Evolutionary conservation across 1,140 invertebrate species (phyloP).

Genomic region (Aphis craccivora): DNA sequence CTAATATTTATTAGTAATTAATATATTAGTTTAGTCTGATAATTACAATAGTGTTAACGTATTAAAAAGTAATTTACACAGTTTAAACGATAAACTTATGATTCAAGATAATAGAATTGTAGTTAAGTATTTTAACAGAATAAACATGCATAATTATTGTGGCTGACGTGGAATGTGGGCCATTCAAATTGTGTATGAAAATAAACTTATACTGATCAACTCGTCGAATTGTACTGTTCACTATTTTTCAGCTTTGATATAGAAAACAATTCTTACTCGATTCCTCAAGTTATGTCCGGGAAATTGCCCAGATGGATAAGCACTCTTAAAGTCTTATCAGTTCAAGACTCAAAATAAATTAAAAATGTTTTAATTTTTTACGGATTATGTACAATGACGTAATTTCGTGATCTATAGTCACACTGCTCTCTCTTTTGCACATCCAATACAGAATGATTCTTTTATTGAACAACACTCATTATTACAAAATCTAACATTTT

Average conservation of each 20-base stretch:
- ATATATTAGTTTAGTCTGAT: not conserved
- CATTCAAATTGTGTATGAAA: not conserved
- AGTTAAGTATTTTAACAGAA: not conserved
- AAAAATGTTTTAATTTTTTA: not conserved
- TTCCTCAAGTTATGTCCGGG: not conserved
- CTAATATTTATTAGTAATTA: not conserved
- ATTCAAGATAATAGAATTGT: not conserved
- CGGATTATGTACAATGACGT: constrained; percentile 4
- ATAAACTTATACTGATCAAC: not conserved
- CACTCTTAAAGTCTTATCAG: not conserved
- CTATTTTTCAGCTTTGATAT: not conserved
- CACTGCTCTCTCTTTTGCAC: not conserved
- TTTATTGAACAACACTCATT: too few relatives aligned
- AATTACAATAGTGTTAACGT: not conserved
- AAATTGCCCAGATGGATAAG: not conserved
- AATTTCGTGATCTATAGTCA: not conserved
- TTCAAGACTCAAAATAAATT: not conserved
- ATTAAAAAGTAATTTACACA: not conserved
- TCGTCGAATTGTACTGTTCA: not conserved
- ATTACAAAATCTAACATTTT: too few relatives aligned
- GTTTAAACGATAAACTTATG: not conserved
- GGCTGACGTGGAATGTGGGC: too few relatives aligned
- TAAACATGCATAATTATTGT: not conserved
- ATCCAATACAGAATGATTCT: too few relatives aligned
- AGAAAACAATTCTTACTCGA: not conserved